Evolutionary conservation across 2,888 invertebrate genomes (phyloP).

Genomic region (Steinernema carpocapsae): DNA sequence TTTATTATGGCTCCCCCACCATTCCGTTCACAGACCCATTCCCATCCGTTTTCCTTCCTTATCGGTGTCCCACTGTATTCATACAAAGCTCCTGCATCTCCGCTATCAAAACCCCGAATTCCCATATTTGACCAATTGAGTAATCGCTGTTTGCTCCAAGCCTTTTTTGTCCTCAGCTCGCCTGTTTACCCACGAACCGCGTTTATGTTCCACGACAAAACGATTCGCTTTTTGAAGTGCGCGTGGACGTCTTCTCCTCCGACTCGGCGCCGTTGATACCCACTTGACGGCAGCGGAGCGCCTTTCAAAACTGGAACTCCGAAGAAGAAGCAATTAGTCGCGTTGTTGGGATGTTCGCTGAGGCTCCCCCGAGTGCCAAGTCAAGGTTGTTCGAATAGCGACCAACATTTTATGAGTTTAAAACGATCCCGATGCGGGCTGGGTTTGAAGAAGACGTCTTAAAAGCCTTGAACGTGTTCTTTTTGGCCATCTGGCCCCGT

Average conservation of each 20-base stretch:
- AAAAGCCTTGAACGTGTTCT: too few species aligned
- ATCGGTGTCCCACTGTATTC: too few species aligned
- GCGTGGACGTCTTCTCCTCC: too few species aligned
- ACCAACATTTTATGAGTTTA: conserved; percentile 6
- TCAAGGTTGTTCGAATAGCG: not conserved
- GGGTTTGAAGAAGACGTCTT: too few species aligned
- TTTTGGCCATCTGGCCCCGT: conserved; percentile 15
- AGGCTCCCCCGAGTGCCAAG: not conserved
- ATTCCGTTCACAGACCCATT: too few species aligned
- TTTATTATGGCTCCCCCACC: too few species aligned
- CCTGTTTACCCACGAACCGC: not conserved
- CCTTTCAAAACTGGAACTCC: conserved; percentile 1
- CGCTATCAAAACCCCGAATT: too few species aligned
- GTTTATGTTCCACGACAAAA: too few species aligned
- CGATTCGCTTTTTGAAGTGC: too few species aligned
- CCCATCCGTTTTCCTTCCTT: too few species aligned
- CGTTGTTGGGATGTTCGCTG: not conserved
- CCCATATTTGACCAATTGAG: conserved; percentile 14
- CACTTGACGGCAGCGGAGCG: not conserved
- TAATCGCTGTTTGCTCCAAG: conserved; percentile 22
- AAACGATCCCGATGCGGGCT: too few species aligned
- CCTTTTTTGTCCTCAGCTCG: not conserved
- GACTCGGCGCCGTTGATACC: not conserved
- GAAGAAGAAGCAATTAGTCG: conserved; percentile 18
- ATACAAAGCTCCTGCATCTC: too few species aligned